A percentile compares a stretch with the other conserved stretches of the same genome.
Conservation (phyloP, 2,888 invertebrate genomes). For the Ormyrus labotus region DNA sequence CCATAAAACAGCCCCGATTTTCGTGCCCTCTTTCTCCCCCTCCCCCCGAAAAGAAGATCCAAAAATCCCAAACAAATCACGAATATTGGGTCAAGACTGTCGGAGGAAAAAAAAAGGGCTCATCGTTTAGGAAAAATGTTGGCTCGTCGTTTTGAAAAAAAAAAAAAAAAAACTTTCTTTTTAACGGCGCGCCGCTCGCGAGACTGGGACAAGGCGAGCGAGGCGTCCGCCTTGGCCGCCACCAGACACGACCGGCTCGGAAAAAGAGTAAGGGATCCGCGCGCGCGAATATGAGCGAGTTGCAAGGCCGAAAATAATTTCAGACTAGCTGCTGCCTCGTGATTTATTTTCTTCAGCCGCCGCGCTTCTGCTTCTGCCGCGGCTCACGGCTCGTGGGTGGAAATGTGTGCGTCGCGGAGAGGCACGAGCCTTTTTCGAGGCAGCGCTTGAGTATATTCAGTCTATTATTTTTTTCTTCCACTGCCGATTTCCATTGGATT, state of each 20-base stretch:
- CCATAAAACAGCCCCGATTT: no score
- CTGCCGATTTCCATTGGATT: no score
- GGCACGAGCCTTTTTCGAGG: conserved; percentile 19
- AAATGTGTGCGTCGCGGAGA: background rate
- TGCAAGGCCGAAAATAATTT: conserved; percentile 56
- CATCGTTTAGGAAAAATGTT: no score
- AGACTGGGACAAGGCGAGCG: conserved; percentile 63
- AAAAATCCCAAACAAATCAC: no score
- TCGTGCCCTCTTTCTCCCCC: no score
- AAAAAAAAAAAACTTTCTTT: conserved; percentile 49
- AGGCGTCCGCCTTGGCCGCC: conserved; percentile 61
- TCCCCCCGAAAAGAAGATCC: no score
- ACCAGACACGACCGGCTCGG: conserved; percentile 11
- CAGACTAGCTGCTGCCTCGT: conserved; percentile 21
- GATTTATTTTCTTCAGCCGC: conserved; percentile 30
- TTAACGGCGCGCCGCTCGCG: conserved; percentile 53
- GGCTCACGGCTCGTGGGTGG: conserved; percentile 26
- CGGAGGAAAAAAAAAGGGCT: no score
- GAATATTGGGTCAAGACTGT: no score
- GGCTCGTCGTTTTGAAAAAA: background rate
- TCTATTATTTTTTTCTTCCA: background rate
- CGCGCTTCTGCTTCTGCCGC: background rate
- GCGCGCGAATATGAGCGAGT: conserved; percentile 4
- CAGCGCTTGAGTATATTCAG: conserved; percentile 27
- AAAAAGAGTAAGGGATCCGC: conserved; percentile 43